Evolutionary conservation across 2,888 invertebrate species (phyloP).

Genomic region (Thumatha senex): DNA sequence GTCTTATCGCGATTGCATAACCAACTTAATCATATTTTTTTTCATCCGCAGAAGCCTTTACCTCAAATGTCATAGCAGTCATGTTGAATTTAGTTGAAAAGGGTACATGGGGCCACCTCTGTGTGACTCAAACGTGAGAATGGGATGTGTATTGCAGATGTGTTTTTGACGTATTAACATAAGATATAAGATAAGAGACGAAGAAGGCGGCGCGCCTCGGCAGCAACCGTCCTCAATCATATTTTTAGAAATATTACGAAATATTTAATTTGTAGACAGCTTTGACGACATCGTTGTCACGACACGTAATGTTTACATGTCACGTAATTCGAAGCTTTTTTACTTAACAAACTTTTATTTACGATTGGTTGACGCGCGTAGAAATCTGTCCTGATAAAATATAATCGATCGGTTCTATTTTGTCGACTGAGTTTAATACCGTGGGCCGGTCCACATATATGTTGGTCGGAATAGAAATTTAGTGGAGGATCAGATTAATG

Average conservation of each 20-base stretch:
- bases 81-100: conserved; percentile 20
- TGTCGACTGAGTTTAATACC: too few relatives aligned
- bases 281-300: not conserved
- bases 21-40: not conserved
- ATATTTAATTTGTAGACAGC: not conserved
- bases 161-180: conserved; percentile 24
- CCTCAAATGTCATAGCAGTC: conserved; percentile 23
- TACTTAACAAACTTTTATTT: too few relatives aligned
- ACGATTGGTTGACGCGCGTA: too few relatives aligned
- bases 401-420: too few relatives aligned
- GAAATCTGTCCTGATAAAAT: too few relatives aligned
- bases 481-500: too few relatives aligned
- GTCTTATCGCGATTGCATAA: not conserved
- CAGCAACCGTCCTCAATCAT: not conserved
- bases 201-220: conserved; percentile 9
- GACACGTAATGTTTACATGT: not conserved
- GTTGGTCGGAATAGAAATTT: too few relatives aligned
- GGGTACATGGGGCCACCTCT: conserved; percentile 16
- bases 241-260: conserved; percentile 4
- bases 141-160: conserved; percentile 20
- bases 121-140: conserved; percentile 20
- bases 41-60: not conserved
- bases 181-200: conserved; percentile 26
- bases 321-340: not conserved
- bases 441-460: too few relatives aligned